These are phyloP conservation scores for Loxodonta africana DNA, from an alignment of 2,113 vertebrate genomes.

Conservation along the genomic window DNA sequence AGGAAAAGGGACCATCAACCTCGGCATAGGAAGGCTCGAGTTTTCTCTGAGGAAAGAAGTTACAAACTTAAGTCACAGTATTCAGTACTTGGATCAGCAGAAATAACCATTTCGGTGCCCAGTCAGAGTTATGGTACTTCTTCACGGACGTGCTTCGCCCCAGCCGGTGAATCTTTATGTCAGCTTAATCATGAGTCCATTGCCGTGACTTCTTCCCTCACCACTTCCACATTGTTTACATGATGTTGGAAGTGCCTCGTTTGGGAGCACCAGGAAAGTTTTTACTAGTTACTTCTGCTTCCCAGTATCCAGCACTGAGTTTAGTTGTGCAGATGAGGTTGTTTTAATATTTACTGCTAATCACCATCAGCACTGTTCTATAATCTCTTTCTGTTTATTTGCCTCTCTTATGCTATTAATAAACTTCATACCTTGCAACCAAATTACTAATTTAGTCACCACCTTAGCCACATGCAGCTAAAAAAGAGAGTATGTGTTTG, in stretches of 20 bases:
- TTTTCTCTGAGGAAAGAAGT: neutral
- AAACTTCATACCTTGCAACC: conserved; percentile 38
- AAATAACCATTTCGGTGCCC: conserved; percentile 48
- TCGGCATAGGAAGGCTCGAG: neutral
- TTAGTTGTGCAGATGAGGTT: neutral
- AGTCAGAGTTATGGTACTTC: neutral
- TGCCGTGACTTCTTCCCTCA: neutral
- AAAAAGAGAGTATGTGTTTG: conserved; percentile 20
- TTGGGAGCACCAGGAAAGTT: neutral
- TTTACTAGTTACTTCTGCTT: conserved; percentile 1
- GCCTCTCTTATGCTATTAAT: conserved; percentile 27
- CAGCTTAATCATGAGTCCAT: neutral
- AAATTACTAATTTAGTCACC: conserved; percentile 56
- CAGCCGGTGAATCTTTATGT: neutral
- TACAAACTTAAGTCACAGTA: conserved; percentile 40
- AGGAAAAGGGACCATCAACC: neutral
- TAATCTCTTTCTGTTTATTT: conserved; percentile 14
- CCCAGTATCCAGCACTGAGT: neutral
- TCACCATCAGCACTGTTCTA: neutral
- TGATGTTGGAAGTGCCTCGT: conserved; percentile 15
- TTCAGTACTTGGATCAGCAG: neutral
- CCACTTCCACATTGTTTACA: conserved; percentile 24
- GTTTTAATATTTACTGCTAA: conserved; percentile 41
- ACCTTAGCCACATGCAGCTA: neutral
- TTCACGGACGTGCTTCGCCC: neutral